Evolutionary conservation across 1,140 invertebrate species (phyloP).

Genomic region (Drosophila virilis): DNA sequence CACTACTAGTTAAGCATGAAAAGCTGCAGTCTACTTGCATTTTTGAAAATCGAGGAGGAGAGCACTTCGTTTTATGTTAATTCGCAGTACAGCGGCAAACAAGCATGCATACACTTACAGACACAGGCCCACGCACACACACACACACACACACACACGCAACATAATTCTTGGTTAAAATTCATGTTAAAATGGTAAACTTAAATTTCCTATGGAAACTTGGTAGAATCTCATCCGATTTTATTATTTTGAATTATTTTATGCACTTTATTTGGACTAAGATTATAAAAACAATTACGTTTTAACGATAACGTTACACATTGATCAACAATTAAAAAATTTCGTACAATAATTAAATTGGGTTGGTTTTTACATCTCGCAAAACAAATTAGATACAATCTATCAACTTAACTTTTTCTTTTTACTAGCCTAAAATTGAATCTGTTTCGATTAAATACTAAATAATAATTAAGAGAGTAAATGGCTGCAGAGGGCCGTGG

Average conservation of each 20-base stretch:
- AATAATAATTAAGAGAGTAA: conserved; percentile 81
- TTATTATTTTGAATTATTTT: conserved; percentile 25
- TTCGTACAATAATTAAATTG: conserved; percentile 46
- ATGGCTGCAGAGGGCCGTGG: conserved; percentile 42
- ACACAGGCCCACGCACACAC: no score
- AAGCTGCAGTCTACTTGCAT: no score
- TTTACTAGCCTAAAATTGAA: conserved; percentile 59
- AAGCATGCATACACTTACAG: no score
- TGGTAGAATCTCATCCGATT: not conserved
- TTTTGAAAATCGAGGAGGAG: no score
- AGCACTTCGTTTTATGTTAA: no score
- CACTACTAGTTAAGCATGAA: no score
- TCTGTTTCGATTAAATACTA: conserved; percentile 69
- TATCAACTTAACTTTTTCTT: conserved; percentile 17
- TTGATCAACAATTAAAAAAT: conserved; percentile 76
- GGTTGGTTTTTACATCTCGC: conserved; percentile 28
- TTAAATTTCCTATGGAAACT: no score
- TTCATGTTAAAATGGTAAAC: no score
- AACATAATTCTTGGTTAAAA: no score
- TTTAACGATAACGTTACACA: conserved; percentile 65
- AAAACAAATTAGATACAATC: conserved; percentile 40
- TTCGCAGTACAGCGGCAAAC: no score
- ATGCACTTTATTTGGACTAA: conserved; percentile 76
- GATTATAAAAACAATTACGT: conserved; percentile 70
- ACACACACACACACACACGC: no score